Base-by-base conservation (phyloP, 2,888 invertebrate genomes). In the Eupithecia subumbrata region DNA sequence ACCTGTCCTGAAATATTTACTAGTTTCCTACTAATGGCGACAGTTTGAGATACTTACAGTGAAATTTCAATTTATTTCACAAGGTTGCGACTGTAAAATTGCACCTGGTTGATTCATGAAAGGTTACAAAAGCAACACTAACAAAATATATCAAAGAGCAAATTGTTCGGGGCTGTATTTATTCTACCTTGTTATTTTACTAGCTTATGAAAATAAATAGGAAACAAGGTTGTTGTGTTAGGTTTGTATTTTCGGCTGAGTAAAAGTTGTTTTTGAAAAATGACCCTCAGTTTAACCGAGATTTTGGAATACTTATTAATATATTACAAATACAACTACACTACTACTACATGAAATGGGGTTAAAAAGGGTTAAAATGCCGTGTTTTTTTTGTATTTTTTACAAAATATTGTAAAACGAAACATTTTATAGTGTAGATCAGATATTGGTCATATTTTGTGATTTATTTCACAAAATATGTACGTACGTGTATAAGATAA, bases 141-240 rank as follows among this genome's bases (percentile, higher is more conserved):
- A 56, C 22, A 56, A 56, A 56, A n/a, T 11, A 52, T 9, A 56
- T 56, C 52, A n/a, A n/a, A n/a, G n/a, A n/a, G 52, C 52, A n/a
- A 52, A n/a, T n/a, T 52, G n/a, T 52, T n/a, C 5, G 56, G 22
- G 56, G 1, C 56, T 56, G 56, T 56, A 56, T 56, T 56, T 56
- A n/a, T 22, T 22, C 56, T 22, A 22, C 56, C 11, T 52, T 56
- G 11, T 22, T 56, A 56, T 56, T 56, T 56, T 56, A 56, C n/a
- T 56, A 56, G 56, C 56, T 56, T 56, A 56, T 56, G 22, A 56
- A 56, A 56, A 56, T 56, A 56, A 56, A 56, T 56, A 18, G n/a
- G 52, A n/a, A n/a, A 52, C 18, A 52, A n/a, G 18, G 11, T 22
- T 56, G 11, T 22, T 56, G 22, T 56, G 22, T 56, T 22, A 56